Evolutionary conservation across 1,140 invertebrate species (phyloP).

Genomic region (Eueides isabella): DNA sequence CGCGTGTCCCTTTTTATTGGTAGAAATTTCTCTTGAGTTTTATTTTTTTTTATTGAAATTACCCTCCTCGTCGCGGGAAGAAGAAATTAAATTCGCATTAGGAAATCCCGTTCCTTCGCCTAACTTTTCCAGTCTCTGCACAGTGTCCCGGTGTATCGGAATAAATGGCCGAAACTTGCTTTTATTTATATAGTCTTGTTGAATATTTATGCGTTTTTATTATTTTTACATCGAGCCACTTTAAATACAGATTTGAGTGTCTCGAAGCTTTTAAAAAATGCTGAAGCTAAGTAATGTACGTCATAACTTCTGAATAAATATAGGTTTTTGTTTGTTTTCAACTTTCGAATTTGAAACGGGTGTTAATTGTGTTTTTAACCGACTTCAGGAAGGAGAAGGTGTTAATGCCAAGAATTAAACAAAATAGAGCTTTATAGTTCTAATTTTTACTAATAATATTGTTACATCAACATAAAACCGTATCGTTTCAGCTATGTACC

Average conservation of each 20-base stretch:
- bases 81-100: conserved; percentile 80
- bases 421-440: too few relatives aligned
- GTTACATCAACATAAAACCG: too few relatives aligned
- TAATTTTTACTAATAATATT: too few relatives aligned
- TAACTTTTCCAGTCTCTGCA: conserved; percentile 76
- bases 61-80: conserved; percentile 69
- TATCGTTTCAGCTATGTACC: too few relatives aligned
- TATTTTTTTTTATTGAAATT: conserved; percentile 72
- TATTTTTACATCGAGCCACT: conserved; percentile 62
- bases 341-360: not conserved
- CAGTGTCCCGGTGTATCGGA: conserved; percentile 75
- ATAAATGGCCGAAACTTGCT: conserved; percentile 78
- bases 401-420: too few relatives aligned
- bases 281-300: not conserved
- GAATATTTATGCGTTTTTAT: conserved; percentile 77
- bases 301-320: not conserved
- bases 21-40: conserved; percentile 59
- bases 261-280: conserved; percentile 25
- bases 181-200: conserved; percentile 78
- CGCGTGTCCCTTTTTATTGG: conserved; percentile 22
- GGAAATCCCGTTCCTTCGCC: conserved; percentile 77
- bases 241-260: conserved; percentile 36
- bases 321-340: not conserved
- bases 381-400: too few relatives aligned
- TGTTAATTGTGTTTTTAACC: not conserved